Evolutionary conservation across 2,888 invertebrate species (phyloP).

Genomic region (Psylliodes chrysocephalus): DNA sequence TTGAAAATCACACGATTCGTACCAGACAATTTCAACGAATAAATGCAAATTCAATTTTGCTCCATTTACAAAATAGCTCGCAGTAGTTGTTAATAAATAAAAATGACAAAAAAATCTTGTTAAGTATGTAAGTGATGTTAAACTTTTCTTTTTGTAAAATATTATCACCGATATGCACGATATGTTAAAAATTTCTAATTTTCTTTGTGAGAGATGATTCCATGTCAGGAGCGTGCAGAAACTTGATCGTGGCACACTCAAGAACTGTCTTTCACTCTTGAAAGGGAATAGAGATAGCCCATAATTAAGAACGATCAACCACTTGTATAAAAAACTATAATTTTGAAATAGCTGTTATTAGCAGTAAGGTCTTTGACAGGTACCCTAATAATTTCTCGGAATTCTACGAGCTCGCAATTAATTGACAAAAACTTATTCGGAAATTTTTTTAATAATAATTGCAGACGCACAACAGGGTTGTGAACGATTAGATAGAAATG

Average conservation of each 20-base stretch:
- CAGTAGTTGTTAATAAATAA: too few relatives aligned
- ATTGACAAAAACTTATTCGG: conserved; percentile 33
- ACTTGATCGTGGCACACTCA: conserved; percentile 31
- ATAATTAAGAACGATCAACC: conserved; percentile 43
- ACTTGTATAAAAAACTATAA: conserved; percentile 40
- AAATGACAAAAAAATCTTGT: too few relatives aligned
- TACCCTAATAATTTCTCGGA: conserved; percentile 37
- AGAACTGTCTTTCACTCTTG: conserved; percentile 41
- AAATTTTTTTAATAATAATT: conserved; percentile 33
- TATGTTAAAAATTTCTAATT: conserved; percentile 17
- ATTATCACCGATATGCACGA: not conserved
- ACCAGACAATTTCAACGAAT: conserved; percentile 6
- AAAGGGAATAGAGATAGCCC: conserved; percentile 39
- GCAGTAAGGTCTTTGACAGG: conserved; percentile 40
- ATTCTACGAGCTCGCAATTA: conserved; percentile 35
- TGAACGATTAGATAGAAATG: conserved; percentile 13
- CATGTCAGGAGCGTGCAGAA: conserved; percentile 41
- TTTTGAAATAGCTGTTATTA: conserved; percentile 42
- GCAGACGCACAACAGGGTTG: conserved; percentile 12
- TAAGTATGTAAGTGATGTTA: too few relatives aligned
- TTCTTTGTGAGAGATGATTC: conserved; percentile 26
- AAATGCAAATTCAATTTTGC: not conserved
- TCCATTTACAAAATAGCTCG: too few relatives aligned
- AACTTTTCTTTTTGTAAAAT: not conserved
- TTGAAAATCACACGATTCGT: conserved; percentile 25